A percentile compares a stretch with the other conserved stretches of the same genome.
Evolutionary conservation across 1,140 invertebrate species (phyloP).

Genomic region (Nixonia krombeini): DNA sequence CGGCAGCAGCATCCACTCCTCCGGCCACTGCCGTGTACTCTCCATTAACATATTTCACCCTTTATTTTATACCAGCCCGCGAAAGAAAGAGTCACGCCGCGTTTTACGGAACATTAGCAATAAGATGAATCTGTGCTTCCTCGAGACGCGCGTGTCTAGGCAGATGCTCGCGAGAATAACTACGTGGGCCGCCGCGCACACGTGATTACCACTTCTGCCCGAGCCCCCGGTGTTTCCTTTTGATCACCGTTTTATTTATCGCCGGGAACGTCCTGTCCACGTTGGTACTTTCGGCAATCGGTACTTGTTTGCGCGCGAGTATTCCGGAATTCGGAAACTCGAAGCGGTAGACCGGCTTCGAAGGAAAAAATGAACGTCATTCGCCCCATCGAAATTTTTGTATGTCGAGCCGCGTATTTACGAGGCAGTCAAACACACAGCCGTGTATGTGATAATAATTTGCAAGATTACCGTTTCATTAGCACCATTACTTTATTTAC

Average conservation of each 20-base stretch:
- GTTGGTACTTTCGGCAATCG: too few relatives aligned
- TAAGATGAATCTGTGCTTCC: conserved; percentile 47
- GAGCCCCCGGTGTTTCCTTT: conserved; percentile 22
- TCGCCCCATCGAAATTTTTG: too few relatives aligned
- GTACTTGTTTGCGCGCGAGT: too few relatives aligned
- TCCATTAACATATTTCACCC: conserved; percentile 67
- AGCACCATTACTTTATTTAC: too few relatives aligned
- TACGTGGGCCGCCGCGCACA: conserved; percentile 25
- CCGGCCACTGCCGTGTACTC: conserved; percentile 37
- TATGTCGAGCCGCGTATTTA: too few relatives aligned
- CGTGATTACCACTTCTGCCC: conserved; percentile 13
- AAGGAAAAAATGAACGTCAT: too few relatives aligned
- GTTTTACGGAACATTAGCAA: conserved; percentile 61
- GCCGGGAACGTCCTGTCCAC: too few relatives aligned
- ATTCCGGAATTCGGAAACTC: too few relatives aligned
- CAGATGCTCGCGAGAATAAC: conserved; percentile 17
- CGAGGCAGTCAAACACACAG: too few relatives aligned
- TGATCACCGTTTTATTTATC: conserved; percentile 17
- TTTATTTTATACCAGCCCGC: conserved; percentile 54
- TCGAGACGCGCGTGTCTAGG: conserved; percentile 9
- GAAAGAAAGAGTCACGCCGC: conserved; percentile 43
- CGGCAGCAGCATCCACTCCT: conserved; percentile 27
- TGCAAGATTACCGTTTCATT: too few relatives aligned
- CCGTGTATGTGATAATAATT: too few relatives aligned
- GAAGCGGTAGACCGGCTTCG: too few relatives aligned